Conservation (phyloP, 2,113 vertebrate species). For the Mungos mungo region DNA sequence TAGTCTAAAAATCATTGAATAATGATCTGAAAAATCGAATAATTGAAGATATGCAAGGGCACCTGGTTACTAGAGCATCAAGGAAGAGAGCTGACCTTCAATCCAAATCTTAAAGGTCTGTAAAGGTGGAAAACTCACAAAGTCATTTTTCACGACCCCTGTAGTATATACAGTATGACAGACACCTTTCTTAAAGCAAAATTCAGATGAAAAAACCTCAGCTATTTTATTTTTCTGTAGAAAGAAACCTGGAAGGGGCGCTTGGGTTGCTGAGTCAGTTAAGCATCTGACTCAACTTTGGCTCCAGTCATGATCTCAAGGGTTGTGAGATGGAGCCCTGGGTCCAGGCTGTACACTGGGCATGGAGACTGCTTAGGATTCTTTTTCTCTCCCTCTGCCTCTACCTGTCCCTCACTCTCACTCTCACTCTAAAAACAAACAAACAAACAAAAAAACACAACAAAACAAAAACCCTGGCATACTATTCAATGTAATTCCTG, state of each 20-base stretch:
- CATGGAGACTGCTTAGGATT: no score
- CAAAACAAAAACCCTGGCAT: not conserved
- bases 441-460: no score
- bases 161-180: not conserved
- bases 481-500: not conserved
- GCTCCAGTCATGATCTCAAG: no score
- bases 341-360: no score
- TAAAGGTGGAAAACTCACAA: not conserved
- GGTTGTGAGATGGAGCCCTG: no score
- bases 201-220: not conserved
- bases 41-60: not conserved
- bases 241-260: not conserved
- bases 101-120: not conserved
- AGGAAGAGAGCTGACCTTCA: not conserved
- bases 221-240: not conserved
- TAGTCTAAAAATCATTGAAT: not conserved
- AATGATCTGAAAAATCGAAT: not conserved
- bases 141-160: not conserved
- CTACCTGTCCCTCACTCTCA: no score
- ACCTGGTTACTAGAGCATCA: not conserved
- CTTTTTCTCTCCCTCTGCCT: no score
- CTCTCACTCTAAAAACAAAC: no score
- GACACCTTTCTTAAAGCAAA: not conserved
- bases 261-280: no score
- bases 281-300: no score